Evolutionary conservation across 2,888 invertebrate species (phyloP).

Genomic region (Drosophila picticornis): DNA sequence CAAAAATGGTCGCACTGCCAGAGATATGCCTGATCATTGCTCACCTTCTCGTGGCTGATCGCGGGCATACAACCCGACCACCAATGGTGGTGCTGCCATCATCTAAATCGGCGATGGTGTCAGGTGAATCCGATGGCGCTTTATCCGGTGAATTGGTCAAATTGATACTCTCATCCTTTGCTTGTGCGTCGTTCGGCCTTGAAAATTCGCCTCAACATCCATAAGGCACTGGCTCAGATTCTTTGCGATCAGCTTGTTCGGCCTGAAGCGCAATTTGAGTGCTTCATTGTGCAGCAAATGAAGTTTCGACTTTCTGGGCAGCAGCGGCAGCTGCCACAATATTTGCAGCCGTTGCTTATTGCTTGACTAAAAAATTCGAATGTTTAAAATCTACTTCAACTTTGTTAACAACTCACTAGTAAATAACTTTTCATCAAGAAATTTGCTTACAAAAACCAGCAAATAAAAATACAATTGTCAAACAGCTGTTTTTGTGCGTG

Average conservation of each 20-base stretch:
- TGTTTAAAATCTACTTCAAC: not conserved
- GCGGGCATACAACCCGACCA: constrained; percentile 87
- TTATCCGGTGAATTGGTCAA: constrained; percentile 82
- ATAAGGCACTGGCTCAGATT: constrained; percentile 87
- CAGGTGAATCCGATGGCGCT: constrained; percentile 83
- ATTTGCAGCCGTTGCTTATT: constrained; percentile 84
- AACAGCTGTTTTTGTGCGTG: constrained; percentile 30
- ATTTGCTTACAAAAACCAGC: not conserved
- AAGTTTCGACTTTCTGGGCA: constrained; percentile 90
- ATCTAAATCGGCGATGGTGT: constrained; percentile 83
- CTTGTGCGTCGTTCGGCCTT: constrained; percentile 82
- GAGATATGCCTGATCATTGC: constrained; percentile 87
- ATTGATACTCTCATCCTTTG: constrained; percentile 80
- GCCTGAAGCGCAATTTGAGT: constrained; percentile 87
- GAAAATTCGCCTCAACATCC: constrained; percentile 86
- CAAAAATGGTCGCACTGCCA: constrained; percentile 89
- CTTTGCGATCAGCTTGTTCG: constrained; percentile 87
- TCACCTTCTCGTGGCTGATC: constrained; percentile 92
- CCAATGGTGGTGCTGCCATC: constrained; percentile 72
- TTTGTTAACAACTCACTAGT: not conserved
- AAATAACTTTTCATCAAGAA: not conserved
- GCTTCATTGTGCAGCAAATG: constrained; percentile 90
- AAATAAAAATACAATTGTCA: not conserved
- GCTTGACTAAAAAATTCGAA: not conserved
- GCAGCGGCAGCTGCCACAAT: constrained; percentile 85